These are phyloP conservation scores for Betta splendens DNA, from an alignment of 2,797 vertebrate genomes.

Conservation along the genomic window DNA sequence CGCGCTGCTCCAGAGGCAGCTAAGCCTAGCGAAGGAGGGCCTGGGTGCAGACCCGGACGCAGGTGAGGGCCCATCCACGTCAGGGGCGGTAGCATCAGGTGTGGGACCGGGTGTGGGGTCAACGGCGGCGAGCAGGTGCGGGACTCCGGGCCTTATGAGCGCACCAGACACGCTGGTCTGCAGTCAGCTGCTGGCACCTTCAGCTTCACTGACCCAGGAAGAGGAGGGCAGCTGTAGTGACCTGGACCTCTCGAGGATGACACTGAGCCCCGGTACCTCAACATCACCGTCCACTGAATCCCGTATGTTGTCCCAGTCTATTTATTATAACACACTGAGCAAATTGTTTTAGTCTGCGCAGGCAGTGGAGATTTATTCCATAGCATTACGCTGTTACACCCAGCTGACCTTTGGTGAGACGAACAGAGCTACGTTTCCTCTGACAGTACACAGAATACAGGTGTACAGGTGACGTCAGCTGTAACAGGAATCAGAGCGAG, in stretches of 20 bases:
- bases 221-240: conserved; percentile 91
- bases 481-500: not conserved
- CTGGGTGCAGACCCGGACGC: conserved; percentile 61
- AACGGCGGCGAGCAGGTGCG: conserved; percentile 69
- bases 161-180: conserved; percentile 84
- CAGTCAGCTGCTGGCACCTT: conserved; percentile 88
- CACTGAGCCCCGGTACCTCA: conserved; percentile 93
- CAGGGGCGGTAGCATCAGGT: conserved; percentile 46
- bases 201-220: conserved; percentile 84
- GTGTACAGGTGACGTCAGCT: conserved; percentile 9
- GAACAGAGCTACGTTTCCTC: conserved; percentile 5
- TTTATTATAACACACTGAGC: not conserved
- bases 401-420: not conserved
- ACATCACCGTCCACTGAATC: conserved; percentile 93
- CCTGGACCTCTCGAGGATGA: conserved; percentile 96
- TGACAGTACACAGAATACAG: conserved; percentile 10
- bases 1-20: conserved; percentile 76
- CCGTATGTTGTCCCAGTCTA: conserved; percentile 79
- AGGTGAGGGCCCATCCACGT: conserved; percentile 72
- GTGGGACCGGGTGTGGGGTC: conserved; percentile 40
- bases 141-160: conserved; percentile 65
- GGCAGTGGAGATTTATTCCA: not conserved
- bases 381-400: not conserved
- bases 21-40: conserved; percentile 64
- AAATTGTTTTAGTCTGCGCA: not conserved